phyloP scores from a whole-genome alignment of 2,888 invertebrate genomes.

The Acronicta alni region DNA sequence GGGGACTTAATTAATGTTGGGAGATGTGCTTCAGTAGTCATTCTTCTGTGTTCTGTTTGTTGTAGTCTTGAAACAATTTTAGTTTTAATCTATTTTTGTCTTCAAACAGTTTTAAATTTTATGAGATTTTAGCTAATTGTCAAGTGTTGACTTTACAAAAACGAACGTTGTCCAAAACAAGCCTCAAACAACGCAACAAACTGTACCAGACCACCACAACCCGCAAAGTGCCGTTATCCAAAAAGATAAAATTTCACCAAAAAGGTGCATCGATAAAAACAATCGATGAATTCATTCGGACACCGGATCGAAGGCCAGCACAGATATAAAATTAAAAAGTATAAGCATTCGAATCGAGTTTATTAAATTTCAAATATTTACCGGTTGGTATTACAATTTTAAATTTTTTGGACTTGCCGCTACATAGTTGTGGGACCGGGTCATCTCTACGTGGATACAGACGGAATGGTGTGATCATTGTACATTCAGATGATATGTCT shows the following conservation, averaged over 20 bases:
- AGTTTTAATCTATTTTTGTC: too few relatives aligned
- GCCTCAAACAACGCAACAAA: conserved; percentile 18
- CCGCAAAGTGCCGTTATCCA: conserved; percentile 54
- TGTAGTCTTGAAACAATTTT: conserved; percentile 6
- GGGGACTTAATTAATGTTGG: conserved; percentile 39
- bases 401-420: conserved; percentile 69
- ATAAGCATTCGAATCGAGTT: conserved; percentile 82
- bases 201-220: conserved; percentile 53
- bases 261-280: conserved; percentile 73
- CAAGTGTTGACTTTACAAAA: conserved; percentile 5
- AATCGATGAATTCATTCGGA: conserved; percentile 82
- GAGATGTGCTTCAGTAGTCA: conserved; percentile 24
- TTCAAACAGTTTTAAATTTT: neutral
- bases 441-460: conserved; percentile 36
- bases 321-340: conserved; percentile 88
- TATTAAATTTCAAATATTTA: conserved; percentile 88
- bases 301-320: conserved; percentile 84
- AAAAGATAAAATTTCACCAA: conserved; percentile 68
- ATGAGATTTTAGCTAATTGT: too few relatives aligned
- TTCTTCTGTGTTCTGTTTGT: conserved; percentile 9
- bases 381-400: conserved; percentile 84
- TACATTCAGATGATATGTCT: conserved; percentile 37
- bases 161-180: conserved; percentile 23
- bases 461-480: conserved; percentile 39
- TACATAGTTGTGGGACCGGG: conserved; percentile 44